Evolutionary conservation across 2,797 vertebrate species (phyloP).

Genomic region (Alosa sapidissima): DNA sequence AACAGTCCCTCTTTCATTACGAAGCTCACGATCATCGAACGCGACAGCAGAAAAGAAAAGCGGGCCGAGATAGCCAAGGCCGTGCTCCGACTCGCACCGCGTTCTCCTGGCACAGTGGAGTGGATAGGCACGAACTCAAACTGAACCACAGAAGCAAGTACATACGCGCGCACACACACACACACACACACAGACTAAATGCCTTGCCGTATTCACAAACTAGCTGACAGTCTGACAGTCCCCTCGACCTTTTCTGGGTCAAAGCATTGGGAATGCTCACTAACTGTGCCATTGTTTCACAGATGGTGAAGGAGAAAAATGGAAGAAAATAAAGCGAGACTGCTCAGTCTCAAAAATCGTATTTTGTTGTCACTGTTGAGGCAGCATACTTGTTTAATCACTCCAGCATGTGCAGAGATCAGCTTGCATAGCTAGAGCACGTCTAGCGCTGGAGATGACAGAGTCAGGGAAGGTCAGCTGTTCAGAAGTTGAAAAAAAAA

Average conservation of each 20-base stretch:
- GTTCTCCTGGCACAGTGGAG: not conserved
- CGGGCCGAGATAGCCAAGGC: not conserved
- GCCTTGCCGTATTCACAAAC: not conserved
- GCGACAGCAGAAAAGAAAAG: not conserved
- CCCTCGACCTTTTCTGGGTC: not conserved
- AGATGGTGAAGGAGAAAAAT: conserved; percentile 53
- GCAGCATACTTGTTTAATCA: conserved; percentile 61
- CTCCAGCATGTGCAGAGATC: conserved; percentile 58
- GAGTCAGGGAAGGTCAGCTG: not conserved
- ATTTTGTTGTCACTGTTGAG: conserved; percentile 49
- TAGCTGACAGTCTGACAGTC: not conserved
- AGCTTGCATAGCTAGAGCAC: not conserved
- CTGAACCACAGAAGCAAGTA: not conserved
- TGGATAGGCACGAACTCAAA: not conserved
- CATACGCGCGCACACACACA: not conserved
- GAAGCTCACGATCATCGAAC: not conserved
- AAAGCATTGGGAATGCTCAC: not conserved
- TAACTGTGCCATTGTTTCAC: conserved; percentile 63
- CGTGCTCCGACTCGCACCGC: not conserved
- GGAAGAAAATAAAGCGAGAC: conserved; percentile 62
- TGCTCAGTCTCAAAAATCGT: conserved; percentile 52
- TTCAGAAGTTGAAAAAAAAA: not conserved
- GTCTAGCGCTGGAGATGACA: not conserved
- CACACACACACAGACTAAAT: not conserved
- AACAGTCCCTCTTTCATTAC: not conserved